phyloP scores from a whole-genome alignment of 2,797 vertebrate species.

The Cynopterus sphinx region DNA sequence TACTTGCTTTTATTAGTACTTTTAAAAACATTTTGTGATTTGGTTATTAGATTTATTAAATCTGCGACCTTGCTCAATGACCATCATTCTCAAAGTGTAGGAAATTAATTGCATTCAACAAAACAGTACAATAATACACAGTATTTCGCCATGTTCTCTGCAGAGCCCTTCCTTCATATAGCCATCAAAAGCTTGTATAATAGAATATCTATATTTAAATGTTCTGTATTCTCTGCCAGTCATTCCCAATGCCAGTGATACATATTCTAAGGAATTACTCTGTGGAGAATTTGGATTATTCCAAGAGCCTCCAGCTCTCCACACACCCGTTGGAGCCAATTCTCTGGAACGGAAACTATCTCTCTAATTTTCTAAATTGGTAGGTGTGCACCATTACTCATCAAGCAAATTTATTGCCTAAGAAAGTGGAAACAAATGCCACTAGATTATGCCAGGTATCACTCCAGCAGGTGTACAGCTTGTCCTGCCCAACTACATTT shows the following conservation, averaged over 20 bases:
- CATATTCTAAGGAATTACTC: conserved; percentile 55
- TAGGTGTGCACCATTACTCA: conserved; percentile 73
- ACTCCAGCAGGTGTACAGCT: conserved; percentile 54
- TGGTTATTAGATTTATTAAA: background rate
- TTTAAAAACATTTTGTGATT: conserved; percentile 19
- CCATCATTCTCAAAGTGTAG: background rate
- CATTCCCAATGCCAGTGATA: background rate
- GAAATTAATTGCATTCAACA: background rate
- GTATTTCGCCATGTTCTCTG: background rate
- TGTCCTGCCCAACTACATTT: background rate
- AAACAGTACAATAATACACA: background rate
- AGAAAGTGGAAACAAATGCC: conserved; percentile 64
- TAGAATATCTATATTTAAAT: background rate
- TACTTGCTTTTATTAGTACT: conserved; percentile 1
- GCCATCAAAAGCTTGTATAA: background rate
- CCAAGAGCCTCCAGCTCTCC: conserved; percentile 52
- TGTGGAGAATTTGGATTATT: conserved; percentile 50
- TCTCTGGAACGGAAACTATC: conserved; percentile 58
- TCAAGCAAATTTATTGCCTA: conserved; percentile 64
- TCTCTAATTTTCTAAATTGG: conserved; percentile 76
- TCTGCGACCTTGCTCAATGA: background rate
- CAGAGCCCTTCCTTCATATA: background rate
- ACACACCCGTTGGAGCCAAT: conserved; percentile 49
- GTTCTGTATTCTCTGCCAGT: background rate
- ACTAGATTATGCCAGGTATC: background rate